Evolutionary conservation across 1,140 invertebrate genomes (phyloP), one percentile per base, ranked within the genome.

Genomic region (Drosophila varians): DNA sequence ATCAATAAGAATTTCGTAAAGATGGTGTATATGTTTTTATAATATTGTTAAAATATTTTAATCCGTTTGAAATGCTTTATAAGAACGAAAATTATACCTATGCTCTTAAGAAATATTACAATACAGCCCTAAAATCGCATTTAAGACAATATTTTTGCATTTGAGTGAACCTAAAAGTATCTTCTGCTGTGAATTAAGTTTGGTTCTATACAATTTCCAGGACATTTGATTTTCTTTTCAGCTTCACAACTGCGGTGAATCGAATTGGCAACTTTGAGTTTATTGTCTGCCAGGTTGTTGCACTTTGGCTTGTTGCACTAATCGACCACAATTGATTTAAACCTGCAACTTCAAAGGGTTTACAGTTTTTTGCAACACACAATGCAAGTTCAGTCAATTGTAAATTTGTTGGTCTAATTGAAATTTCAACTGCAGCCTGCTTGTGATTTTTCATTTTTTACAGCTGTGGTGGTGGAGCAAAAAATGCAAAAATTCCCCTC

Each of bases 371-470:
- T 12, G 7, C 3, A 14, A 23, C 19, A 34, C 28, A 4, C n/a
- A n/a, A 52, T 52, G 7, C 11, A 34, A 66, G 21, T 31, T 52
- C 43, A 66, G 53, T 66, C 62, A 52, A 43, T 53, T 66, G 61
- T 66, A 34, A 65, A 66, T 19, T 43, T 43, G 7, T 31, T 36
- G 60, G 36, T 14, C 46, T 66, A 66, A 66, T 66, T 66, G 62
- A 43, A 52, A 66, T 43, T 66, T 66, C 62, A 66, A 66, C 38
- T 66, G 62, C 62, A 66, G 62, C 47, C 34, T 25, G 43, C 19
- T 31, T 66, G 36, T 43, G 45, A 23, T 51, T 64, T 66, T 42
- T 12, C 25, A 43, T 64, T 51, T 16, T 31, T 21, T 43, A 28
- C 28, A 18, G 58, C 19, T 51, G 36, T 51, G 46, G 45, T 31